A percentile compares a stretch with the other conserved stretches of the same genome.
These are phyloP conservation scores for Ichneumon xanthorius DNA, from an alignment of 2,888 invertebrate species.

Conservation along the genomic window DNA sequence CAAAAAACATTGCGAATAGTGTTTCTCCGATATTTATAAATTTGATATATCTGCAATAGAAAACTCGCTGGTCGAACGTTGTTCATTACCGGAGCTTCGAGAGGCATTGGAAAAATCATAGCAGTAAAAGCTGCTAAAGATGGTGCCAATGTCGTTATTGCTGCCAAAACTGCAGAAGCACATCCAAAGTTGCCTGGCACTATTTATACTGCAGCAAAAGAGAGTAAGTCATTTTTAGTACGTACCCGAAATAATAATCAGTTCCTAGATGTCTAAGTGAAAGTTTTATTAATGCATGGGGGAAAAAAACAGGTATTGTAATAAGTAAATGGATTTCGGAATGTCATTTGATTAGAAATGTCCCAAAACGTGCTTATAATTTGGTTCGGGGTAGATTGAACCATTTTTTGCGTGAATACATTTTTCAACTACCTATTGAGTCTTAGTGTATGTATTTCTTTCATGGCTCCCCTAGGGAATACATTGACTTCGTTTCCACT, in stretches of 20 bases:
- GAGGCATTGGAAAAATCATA: conserved; percentile 98
- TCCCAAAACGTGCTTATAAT: too few species aligned
- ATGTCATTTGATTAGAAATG: too few species aligned
- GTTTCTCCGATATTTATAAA: conserved; percentile 9
- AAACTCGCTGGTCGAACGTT: conserved; percentile 95
- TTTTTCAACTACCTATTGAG: too few species aligned
- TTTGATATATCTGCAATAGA: conserved; percentile 82
- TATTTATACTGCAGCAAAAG: conserved; percentile 95
- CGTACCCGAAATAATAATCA: neutral
- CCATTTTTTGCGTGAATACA: too few species aligned
- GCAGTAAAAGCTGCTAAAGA: conserved; percentile 96
- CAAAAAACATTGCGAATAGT: neutral
- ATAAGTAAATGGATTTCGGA: too few species aligned
- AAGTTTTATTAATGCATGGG: too few species aligned
- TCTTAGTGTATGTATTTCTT: too few species aligned
- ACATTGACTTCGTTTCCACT: too few species aligned
- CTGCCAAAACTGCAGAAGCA: conserved; percentile 95
- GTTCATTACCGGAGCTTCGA: conserved; percentile 97
- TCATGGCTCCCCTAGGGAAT: too few species aligned
- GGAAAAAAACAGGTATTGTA: too few species aligned
- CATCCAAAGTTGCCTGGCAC: conserved; percentile 97
- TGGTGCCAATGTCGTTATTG: conserved; percentile 96
- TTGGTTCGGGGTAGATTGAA: too few species aligned
- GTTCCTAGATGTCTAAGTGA: neutral
- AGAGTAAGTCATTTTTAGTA: conserved; percentile 87